phyloP scores from a whole-genome alignment of 2,113 vertebrate species.

The Thunnus maccoyii region DNA sequence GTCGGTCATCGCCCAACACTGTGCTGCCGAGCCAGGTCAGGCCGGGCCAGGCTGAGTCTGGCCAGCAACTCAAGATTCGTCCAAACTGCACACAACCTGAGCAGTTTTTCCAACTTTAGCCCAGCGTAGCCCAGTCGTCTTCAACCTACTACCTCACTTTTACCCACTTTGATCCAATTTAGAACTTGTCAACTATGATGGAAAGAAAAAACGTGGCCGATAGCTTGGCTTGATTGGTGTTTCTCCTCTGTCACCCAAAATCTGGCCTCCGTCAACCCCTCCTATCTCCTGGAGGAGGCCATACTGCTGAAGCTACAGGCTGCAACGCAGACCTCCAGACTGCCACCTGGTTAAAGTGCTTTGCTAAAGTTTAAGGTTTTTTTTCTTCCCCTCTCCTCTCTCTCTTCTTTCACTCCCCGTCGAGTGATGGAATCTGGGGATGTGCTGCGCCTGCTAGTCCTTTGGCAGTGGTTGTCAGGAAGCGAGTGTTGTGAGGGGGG shows the following conservation, averaged over 20 bases:
- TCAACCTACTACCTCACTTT: slow-evolving; percentile 17
- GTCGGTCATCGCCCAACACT: slow-evolving; percentile 71
- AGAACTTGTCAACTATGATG: background rate
- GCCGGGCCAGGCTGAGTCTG: slow-evolving; percentile 7
- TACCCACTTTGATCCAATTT: slow-evolving; percentile 21
- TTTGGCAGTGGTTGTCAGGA: slow-evolving; percentile 79
- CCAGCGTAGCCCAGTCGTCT: slow-evolving; percentile 13
- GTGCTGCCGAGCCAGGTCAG: slow-evolving; percentile 29
- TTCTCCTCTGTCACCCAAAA: slow-evolving; percentile 27
- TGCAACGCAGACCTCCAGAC: slow-evolving; percentile 29
- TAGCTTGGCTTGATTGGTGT: background rate
- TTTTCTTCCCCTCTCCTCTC: background rate
- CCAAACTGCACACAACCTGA: slow-evolving; percentile 13
- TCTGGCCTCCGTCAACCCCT: slow-evolving; percentile 5
- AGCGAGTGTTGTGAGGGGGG: slow-evolving; percentile 76
- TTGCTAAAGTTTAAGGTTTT: slow-evolving; percentile 31
- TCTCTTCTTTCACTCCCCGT: slow-evolving; percentile 30
- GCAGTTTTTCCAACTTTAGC: slow-evolving; percentile 32
- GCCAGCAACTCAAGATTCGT: slow-evolving; percentile 28
- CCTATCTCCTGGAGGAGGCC: slow-evolving; percentile 33
- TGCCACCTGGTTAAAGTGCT: slow-evolving; percentile 26
- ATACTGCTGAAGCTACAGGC: slow-evolving; percentile 53
- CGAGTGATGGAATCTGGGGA: slow-evolving; percentile 67
- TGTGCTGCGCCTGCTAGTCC: slow-evolving; percentile 71
- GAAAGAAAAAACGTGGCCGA: background rate